A percentile compares a stretch with the other conserved stretches of the same genome.
Evolutionary conservation across 2,113 vertebrate species (phyloP).

Genomic region (Setophaga coronata): DNA sequence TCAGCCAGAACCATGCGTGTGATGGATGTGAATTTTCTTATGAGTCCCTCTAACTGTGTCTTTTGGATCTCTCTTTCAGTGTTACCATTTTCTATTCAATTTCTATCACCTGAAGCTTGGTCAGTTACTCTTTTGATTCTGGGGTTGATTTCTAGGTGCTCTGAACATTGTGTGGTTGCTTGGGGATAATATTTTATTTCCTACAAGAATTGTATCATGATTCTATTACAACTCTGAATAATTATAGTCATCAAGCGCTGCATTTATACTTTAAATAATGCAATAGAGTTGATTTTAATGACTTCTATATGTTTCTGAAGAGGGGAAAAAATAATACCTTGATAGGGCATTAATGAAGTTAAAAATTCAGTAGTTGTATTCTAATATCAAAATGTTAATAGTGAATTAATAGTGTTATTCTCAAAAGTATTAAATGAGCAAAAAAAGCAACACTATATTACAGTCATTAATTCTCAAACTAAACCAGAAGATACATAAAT

Average conservation of each 20-base stretch:
- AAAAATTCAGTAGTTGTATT: not conserved
- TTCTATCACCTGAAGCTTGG: not conserved
- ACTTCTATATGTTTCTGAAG: not conserved
- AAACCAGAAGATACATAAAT: not conserved
- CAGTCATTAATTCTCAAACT: not conserved
- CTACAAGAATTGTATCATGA: not conserved
- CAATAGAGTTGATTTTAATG: not conserved
- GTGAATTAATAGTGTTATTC: not conserved
- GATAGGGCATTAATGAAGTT: not conserved
- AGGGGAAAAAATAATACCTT: not conserved
- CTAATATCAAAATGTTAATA: not conserved
- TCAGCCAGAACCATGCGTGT: rapidly evolving
- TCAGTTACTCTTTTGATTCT: not conserved
- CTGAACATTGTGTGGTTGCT: not conserved
- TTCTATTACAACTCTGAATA: not conserved
- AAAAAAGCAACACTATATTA: not conserved
- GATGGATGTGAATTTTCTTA: not conserved
- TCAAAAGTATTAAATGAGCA: not conserved
- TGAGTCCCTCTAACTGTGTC: not conserved
- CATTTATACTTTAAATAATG: not conserved
- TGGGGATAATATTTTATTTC: not conserved
- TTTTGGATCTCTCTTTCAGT: not conserved
- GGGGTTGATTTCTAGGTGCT: not conserved
- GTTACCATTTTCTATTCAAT: not conserved
- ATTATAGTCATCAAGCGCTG: not conserved